Evolutionary conservation across 1,140 invertebrate genomes (phyloP).

Genomic region (Phortica variegata): DNA sequence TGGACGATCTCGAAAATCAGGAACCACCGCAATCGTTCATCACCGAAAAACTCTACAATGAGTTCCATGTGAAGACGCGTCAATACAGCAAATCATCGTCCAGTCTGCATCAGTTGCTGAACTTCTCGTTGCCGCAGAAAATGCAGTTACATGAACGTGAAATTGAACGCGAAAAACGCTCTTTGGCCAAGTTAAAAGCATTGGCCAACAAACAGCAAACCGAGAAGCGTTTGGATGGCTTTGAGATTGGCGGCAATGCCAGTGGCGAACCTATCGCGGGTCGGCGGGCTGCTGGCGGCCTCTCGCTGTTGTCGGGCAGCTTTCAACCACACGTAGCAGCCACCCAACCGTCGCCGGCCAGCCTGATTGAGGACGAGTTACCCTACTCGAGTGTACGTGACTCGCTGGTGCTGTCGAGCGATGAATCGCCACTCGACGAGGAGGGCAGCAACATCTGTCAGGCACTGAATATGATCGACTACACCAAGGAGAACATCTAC

Average conservation of each 20-base stretch:
- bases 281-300: slow-evolving; percentile 42
- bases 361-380: slow-evolving; percentile 44
- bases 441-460: slow-evolving; percentile 7
- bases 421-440: slow-evolving; percentile 2
- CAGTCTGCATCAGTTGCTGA: slow-evolving; percentile 59
- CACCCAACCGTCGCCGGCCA: slow-evolving; percentile 25
- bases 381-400: slow-evolving; percentile 54
- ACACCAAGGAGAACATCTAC: slow-evolving; percentile 64
- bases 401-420: slow-evolving; percentile 37
- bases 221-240: slow-evolving; percentile 17
- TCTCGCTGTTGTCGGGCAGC: slow-evolving; percentile 36
- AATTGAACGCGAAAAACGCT: slow-evolving; percentile 35
- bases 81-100: slow-evolving; percentile 64
- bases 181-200: slow-evolving; percentile 27
- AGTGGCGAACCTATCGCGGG: slow-evolving; percentile 38
- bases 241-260: too few species aligned
- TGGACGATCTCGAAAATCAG: slow-evolving; percentile 48
- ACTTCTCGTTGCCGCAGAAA: slow-evolving; percentile 50
- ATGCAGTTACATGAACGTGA: slow-evolving; percentile 37
- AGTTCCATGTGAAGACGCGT: slow-evolving; percentile 65
- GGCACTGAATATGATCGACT: slow-evolving; percentile 32
- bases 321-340: slow-evolving; percentile 14
- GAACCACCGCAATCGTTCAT: slow-evolving; percentile 62
- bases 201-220: slow-evolving; percentile 20
- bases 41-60: slow-evolving; percentile 64